Evolutionary conservation across 2,797 vertebrate genomes (phyloP).

Genomic region (Hoplostethus mediterraneus): DNA sequence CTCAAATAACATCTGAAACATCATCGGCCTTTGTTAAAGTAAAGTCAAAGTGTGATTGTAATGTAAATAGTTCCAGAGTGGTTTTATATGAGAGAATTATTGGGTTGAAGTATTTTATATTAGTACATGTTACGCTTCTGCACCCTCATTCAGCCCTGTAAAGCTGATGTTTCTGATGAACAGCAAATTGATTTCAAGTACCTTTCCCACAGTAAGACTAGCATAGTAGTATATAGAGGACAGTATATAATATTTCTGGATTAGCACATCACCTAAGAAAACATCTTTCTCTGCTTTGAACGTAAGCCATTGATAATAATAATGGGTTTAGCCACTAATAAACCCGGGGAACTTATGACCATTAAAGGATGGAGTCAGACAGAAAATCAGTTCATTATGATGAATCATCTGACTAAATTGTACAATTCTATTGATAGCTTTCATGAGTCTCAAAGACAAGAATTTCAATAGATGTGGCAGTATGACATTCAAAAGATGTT

Average conservation of each 20-base stretch:
- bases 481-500: background rate
- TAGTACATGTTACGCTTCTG: conserved; percentile 62
- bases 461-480: conserved; percentile 4
- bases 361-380: conserved; percentile 6
- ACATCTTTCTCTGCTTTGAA: background rate
- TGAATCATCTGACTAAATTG: background rate
- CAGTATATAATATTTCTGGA: background rate
- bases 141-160: conserved; percentile 17
- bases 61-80: conserved; percentile 83
- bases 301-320: background rate
- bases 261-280: conserved; percentile 4
- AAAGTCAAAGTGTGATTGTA: conserved; percentile 73
- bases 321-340: background rate
- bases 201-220: background rate
- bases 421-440: background rate
- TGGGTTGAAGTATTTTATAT: conserved; percentile 67
- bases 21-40: conserved; percentile 29
- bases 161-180: conserved; percentile 29
- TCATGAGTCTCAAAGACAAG: background rate
- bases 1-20: conserved; percentile 26
- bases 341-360: background rate
- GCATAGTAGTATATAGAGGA: conserved; percentile 1
- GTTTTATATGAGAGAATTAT: conserved; percentile 77
- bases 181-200: conserved; percentile 6
- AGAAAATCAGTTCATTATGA: conserved; percentile 8